Percentiles rank a stretch among this genome's conserved stretches.
phyloP scores from a whole-genome alignment of 2,888 invertebrate genomes.

The Brenthis hecate region DNA sequence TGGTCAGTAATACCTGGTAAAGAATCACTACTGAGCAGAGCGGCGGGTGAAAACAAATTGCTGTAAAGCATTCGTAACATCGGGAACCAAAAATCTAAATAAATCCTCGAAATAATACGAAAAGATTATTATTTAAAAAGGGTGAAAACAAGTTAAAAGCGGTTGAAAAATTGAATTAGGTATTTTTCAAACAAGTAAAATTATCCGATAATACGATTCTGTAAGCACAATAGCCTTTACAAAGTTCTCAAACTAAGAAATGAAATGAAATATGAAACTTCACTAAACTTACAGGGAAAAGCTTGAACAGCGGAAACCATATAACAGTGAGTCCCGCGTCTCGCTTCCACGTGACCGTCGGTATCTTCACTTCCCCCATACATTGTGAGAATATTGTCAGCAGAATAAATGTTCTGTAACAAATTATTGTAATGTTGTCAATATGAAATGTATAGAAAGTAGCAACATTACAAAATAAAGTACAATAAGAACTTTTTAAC shows the following conservation, averaged over 20 bases:
- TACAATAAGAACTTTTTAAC: too few relatives aligned
- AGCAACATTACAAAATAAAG: not conserved
- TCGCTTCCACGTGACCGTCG: constrained; percentile 82
- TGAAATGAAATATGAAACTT: not conserved
- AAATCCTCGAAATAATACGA: too few relatives aligned
- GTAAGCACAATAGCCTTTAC: too few relatives aligned
- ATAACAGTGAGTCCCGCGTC: constrained; percentile 79
- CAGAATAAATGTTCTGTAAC: constrained; percentile 86
- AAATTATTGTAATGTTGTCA: constrained; percentile 21
- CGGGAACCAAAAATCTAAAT: too few relatives aligned
- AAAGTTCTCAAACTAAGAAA: too few relatives aligned
- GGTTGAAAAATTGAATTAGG: too few relatives aligned
- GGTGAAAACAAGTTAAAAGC: too few relatives aligned
- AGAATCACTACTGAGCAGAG: not conserved
- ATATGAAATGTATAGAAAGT: not conserved
- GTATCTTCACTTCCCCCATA: constrained; percentile 85
- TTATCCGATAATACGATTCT: too few relatives aligned
- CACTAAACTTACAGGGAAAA: constrained; percentile 86
- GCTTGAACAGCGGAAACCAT: constrained; percentile 88
- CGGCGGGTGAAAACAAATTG: too few relatives aligned
- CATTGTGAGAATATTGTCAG: constrained; percentile 91
- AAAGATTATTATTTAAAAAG: too few relatives aligned
- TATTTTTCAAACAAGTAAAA: too few relatives aligned
- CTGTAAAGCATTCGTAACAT: too few relatives aligned
- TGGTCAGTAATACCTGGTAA: constrained; percentile 87